Conservation (phyloP, 1,140 invertebrate species). For the Eupristina koningsbergeri region DNA sequence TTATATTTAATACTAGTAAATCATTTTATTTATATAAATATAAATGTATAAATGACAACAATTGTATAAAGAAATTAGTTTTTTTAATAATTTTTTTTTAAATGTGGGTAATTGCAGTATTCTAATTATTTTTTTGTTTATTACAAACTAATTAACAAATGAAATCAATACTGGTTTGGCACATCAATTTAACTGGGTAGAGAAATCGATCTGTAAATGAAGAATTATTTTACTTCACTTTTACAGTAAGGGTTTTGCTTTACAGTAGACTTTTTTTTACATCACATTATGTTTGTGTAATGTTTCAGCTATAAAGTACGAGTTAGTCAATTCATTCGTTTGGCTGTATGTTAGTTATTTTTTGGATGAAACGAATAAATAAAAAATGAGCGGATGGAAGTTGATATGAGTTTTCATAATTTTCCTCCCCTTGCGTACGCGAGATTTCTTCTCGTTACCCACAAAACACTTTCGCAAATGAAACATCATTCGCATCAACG, state of each 20-base stretch:
- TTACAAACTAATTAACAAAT: no score
- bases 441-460: not conserved
- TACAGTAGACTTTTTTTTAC: not conserved
- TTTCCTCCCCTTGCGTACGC: not conserved
- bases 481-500: not conserved
- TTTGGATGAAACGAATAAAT: not conserved
- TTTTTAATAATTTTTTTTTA: no score
- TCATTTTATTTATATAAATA: no score
- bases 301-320: not conserved
- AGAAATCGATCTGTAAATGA: no score
- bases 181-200: no score
- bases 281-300: not conserved
- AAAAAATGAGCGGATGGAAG: not conserved
- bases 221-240: no score
- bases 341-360: not conserved
- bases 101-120: no score
- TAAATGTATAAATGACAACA: no score
- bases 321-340: not conserved
- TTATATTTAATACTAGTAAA: no score
- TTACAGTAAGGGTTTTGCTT: not conserved
- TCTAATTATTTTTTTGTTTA: no score
- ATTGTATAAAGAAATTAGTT: no score
- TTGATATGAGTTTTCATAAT: constrained; percentile 1
- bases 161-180: no score
- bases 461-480: not conserved